A percentile compares a stretch with the other conserved stretches of the same genome.
Conservation (phyloP, 2,888 invertebrate genomes). For the Ferdinandea cuprea region DNA sequence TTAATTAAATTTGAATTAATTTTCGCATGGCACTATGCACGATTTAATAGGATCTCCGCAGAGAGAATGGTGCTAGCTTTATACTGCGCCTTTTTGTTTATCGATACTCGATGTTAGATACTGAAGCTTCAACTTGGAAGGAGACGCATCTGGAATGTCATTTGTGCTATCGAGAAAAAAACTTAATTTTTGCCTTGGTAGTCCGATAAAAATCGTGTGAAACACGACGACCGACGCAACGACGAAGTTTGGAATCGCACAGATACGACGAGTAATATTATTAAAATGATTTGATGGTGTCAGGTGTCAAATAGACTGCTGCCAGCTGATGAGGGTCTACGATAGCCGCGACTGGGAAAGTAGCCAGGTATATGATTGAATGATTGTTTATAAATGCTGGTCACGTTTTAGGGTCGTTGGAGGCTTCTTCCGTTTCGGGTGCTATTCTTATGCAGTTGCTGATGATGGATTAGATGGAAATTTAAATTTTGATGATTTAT, state of each 20-base stretch:
- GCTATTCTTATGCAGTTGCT: constrained; percentile 37
- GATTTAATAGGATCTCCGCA: not conserved
- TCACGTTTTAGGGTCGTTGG: constrained; percentile 69
- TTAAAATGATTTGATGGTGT: constrained; percentile 67
- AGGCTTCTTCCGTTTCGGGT: constrained; percentile 70
- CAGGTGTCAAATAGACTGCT: constrained; percentile 62
- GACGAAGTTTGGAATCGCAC: not conserved
- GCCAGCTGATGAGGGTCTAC: constrained; percentile 40
- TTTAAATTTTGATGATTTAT: constrained; percentile 60
- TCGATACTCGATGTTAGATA: not conserved
- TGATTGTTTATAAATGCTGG: constrained; percentile 53
- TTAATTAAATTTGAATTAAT: constrained; percentile 73
- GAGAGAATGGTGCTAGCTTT: constrained; percentile 4
- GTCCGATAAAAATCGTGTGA: constrained; percentile 61
- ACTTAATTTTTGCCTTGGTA: constrained; percentile 66
- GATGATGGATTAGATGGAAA: constrained; percentile 63
- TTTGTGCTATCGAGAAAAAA: constrained; percentile 34
- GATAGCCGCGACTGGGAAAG: constrained; percentile 22
- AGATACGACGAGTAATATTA: constrained; percentile 11
- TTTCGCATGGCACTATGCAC: constrained; percentile 21
- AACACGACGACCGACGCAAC: not conserved
- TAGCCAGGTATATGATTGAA: constrained; percentile 18
- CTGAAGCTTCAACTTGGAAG: too few relatives aligned
- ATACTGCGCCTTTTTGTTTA: constrained; percentile 12
- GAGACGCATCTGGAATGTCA: constrained; percentile 53